Evolutionary conservation across 2,888 invertebrate genomes (phyloP), one percentile per base, ranked within the genome.

Genomic region (Drosophila longiperda): DNA sequence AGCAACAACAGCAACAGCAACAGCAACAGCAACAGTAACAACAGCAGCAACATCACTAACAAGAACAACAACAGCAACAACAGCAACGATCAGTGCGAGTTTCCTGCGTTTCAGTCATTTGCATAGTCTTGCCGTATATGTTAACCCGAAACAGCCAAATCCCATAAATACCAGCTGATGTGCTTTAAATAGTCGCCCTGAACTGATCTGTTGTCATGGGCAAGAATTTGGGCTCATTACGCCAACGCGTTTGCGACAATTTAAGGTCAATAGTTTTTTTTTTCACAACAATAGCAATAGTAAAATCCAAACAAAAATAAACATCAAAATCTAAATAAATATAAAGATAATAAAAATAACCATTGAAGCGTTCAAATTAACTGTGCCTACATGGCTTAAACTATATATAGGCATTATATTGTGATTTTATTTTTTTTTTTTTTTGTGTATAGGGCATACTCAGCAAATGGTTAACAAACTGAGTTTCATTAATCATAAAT

Each of bases 181-280:
- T 69, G 80, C 75, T 66, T 70, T 33, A 63, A 65, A 59, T 55
- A 54, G 73, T 60, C 50, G 52, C 45, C 15, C 45, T 50, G 53
- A 54, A 33, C 53, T 7, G 26, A n/a, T 55, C 64, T 42, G 45
- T 23, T 73, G 67, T 52, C 76, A 77, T 57, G 68, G 68, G 33
- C 78, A 64, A 75, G 76, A 78, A 78, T 78, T 68, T 57, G 65
- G 67, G 32, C 62, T 76, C 72, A 78, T 78, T 78, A 79, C 67
- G 75, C 70, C 76, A 67, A 70, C 73, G 84, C 85, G 26, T 61
- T 70, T 63, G 75, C 73, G 69, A 83, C 85, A 89, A 87, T 89
- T 86, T 89, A 84, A 84, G 84, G 89, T 84, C 89, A 84, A 89
- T 87, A 75, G 87, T 66, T 60, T 64, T 66, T 50, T 64, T 66